Base-by-base conservation (phyloP, 2,797 vertebrate species). In the Spinus pinus region DNA sequence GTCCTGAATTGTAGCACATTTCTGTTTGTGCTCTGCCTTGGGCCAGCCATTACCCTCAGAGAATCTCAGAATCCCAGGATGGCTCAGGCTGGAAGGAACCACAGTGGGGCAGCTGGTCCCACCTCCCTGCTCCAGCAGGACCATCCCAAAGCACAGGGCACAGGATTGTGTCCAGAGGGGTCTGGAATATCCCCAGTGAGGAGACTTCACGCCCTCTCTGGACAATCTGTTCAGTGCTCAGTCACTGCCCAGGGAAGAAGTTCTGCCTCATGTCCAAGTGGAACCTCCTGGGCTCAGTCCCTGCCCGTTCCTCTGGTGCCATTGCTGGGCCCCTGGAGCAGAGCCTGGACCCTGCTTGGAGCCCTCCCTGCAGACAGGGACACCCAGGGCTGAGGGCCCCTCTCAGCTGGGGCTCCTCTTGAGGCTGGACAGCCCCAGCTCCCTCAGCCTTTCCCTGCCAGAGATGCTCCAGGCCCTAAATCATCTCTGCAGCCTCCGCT, bases 121-220 rank as follows among this genome's bases (percentile, higher is more conserved):
- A 49, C 15, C 78, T 88, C 62, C 28, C 56, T 69, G 20, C 42
- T 69, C 56, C 35, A 61, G 41, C 69, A 54, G 69, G 41, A 10
- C 25, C 69, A 74, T 41, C 19, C 47, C 54, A 61, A 7, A 56
- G 27, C 47, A 31, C 61, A 39, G 1, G 1, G n/a, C 46, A 73
- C 39, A 54, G 61, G 30, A 10, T 7, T 67, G 47, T 46, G 41
- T 6, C 30, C 61, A 41, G 39, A 2, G 0, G 5, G 10, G 0
- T 53, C 53, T 67, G 54, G 21, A 60, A 47, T 47, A 47, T 25
- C 46, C 2, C 53, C 60, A 39, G 33, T 3, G 62, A 39, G 73
- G 39, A 73, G 39, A 60, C 46, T 35, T 23, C 77, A 9, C 37
- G 39, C 1, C 28, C 67, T 58, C 60, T 51, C 67, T 72, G 75